Evolutionary conservation across 1,140 invertebrate genomes (phyloP).

Genomic region (Metaphire vulgaris): DNA sequence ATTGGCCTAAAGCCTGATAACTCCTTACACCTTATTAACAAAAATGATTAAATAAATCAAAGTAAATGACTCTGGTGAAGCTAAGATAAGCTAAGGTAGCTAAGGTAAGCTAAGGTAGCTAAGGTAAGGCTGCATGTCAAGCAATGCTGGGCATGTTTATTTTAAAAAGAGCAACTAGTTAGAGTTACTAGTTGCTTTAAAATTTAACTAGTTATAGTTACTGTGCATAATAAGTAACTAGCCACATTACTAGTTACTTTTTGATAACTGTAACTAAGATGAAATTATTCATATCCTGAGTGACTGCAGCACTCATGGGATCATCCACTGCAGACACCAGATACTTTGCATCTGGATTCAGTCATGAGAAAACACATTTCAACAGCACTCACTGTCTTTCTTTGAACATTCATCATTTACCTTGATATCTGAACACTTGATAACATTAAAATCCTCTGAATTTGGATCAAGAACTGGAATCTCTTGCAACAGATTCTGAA

Average conservation of each 20-base stretch:
- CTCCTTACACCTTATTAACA: too few species aligned
- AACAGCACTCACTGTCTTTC: neutral
- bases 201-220: too few species aligned
- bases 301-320: neutral
- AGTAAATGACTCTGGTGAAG: neutral
- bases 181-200: too few species aligned
- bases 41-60: too few species aligned
- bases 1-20: neutral
- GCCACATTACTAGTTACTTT: too few species aligned
- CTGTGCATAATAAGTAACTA: too few species aligned
- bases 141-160: too few species aligned
- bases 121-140: neutral
- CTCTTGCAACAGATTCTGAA: constrained; percentile 66
- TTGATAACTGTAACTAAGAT: neutral
- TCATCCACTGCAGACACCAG: neutral
- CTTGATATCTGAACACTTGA: constrained; percentile 36
- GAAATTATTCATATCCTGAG: neutral
- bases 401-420: neutral
- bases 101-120: neutral
- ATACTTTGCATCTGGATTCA: neutral
- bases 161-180: too few species aligned
- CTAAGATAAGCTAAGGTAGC: neutral
- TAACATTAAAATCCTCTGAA: constrained; percentile 61
- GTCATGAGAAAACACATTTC: neutral
- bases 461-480: constrained; percentile 75